Evolutionary conservation across 2,888 invertebrate species (phyloP).

Genomic region (Orthonevra nobilis): DNA sequence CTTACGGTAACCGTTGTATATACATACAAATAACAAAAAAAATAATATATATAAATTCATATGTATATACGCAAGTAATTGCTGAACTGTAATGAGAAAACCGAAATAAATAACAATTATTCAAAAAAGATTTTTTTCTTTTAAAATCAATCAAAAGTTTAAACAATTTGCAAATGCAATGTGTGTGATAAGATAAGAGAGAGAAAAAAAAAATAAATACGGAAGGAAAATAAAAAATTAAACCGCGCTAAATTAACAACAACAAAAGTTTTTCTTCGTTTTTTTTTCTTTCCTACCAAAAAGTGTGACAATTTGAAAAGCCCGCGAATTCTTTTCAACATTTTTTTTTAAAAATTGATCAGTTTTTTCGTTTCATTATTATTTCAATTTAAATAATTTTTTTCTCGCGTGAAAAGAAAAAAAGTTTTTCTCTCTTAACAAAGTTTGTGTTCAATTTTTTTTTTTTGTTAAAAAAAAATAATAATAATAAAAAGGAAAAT

Average conservation of each 20-base stretch:
- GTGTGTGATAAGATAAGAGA: constrained; percentile 65
- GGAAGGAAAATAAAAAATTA: constrained; percentile 41
- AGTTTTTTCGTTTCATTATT: constrained; percentile 8
- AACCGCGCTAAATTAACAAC: constrained; percentile 66
- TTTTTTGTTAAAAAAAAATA: constrained; percentile 6
- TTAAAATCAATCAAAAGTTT: constrained; percentile 56
- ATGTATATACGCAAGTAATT: constrained; percentile 72
- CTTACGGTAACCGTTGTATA: constrained; percentile 73
- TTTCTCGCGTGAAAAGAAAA: constrained; percentile 3
- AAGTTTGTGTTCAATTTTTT: constrained; percentile 46
- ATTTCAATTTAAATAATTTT: constrained; percentile 6
- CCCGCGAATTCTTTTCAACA: constrained; percentile 45
- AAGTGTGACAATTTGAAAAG: constrained; percentile 54
- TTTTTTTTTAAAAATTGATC: constrained; percentile 13
- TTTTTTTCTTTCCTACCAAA: constrained; percentile 37
- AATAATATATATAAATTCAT: constrained; percentile 63
- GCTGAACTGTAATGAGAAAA: constrained; percentile 64
- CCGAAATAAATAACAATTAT: constrained; percentile 59
- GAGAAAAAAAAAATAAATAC: constrained; percentile 41
- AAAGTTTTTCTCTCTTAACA: constrained; percentile 30
- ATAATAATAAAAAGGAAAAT: no score
- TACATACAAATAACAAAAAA: constrained; percentile 67
- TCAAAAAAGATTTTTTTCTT: constrained; percentile 43
- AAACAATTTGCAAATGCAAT: constrained; percentile 62
- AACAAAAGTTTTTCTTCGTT: no score